Percentiles rank a stretch among this genome's conserved stretches.
These are phyloP conservation scores for Otolemur garnettii DNA, from an alignment of 2,113 vertebrate species.

Conservation along the genomic window DNA sequence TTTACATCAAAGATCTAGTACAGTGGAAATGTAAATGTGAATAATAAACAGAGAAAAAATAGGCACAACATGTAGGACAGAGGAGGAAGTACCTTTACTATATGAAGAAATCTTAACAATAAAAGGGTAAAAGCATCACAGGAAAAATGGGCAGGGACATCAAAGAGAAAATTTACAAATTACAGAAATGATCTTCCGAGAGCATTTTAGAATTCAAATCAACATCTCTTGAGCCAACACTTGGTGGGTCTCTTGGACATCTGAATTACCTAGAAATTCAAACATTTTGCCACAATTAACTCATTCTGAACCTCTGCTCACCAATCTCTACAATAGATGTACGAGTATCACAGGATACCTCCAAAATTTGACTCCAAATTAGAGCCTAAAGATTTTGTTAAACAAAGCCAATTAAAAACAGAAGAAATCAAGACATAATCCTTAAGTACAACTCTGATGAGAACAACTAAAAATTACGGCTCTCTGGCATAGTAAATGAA, in stretches of 20 bases:
- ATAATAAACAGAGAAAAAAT: neutral
- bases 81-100: neutral
- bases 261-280: neutral
- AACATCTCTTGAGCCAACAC: neutral
- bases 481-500: neutral
- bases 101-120: slow-evolving; percentile 18
- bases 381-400: neutral
- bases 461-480: neutral
- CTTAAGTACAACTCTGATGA: neutral
- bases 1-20: neutral
- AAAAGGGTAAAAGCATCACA: neutral
- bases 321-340: neutral
- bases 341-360: neutral
- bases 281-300: neutral
- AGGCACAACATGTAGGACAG: neutral
- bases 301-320: neutral
- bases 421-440: slow-evolving; percentile 13
- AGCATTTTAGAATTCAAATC: neutral
- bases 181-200: neutral
- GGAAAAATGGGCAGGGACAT: neutral
- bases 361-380: neutral
- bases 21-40: neutral
- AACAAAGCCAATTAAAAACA: slow-evolving; percentile 22
- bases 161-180: neutral
- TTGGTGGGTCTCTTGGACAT: neutral